Evolutionary conservation across 2,888 invertebrate genomes (phyloP).

Genomic region (Tenthredo notha): DNA sequence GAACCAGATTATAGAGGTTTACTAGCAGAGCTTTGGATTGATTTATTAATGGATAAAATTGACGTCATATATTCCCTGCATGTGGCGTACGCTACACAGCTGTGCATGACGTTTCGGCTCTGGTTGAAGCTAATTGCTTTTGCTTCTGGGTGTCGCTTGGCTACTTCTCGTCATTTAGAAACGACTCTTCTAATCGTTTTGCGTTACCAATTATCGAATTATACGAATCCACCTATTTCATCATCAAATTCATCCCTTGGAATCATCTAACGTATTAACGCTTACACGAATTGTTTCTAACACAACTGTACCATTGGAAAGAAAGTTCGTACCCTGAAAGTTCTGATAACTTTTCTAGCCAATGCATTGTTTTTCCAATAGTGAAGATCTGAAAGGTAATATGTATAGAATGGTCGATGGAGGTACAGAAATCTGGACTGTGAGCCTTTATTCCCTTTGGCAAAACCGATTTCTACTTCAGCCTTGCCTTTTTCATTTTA

Average conservation of each 20-base stretch:
- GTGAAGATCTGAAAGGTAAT: not conserved
- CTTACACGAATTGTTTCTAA: not conserved
- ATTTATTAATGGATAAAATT: constrained; percentile 69
- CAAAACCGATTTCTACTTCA: not conserved
- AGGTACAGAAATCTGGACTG: not conserved
- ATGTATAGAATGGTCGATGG: not conserved
- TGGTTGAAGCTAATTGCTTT: constrained; percentile 64
- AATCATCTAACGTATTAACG: not conserved
- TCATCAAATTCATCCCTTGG: not conserved
- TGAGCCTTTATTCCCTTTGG: not conserved
- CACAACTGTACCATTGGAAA: not conserved
- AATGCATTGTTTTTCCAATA: not conserved
- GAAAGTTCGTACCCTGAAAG: not conserved
- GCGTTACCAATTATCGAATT: not conserved
- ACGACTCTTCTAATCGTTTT: not conserved
- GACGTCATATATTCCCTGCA: constrained; percentile 58
- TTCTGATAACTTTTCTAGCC: not conserved
- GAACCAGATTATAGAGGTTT: constrained; percentile 16
- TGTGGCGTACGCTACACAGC: constrained; percentile 61
- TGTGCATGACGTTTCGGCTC: constrained; percentile 64
- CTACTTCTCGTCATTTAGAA: constrained; percentile 31
- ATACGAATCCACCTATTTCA: not conserved
- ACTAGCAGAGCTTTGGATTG: constrained; percentile 59
- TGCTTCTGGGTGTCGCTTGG: constrained; percentile 22
- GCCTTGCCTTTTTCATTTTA: not conserved